Conservation (phyloP, 2,113 vertebrate genomes). For the Amblyornis subalaris region DNA sequence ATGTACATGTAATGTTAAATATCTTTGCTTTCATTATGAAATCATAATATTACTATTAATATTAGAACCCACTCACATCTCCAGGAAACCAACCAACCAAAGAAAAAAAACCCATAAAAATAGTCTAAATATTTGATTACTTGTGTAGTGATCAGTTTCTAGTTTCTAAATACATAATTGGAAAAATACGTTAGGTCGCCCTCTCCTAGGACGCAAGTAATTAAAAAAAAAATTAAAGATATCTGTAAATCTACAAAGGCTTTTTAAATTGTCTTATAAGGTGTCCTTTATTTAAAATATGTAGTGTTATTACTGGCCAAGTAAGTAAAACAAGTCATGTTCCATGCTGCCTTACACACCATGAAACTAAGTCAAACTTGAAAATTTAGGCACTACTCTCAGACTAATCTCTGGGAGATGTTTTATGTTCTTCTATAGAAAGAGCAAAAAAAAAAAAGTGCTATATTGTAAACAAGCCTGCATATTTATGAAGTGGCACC, state of each 20-base stretch:
- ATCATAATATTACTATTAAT: neutral
- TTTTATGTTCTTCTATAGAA: neutral
- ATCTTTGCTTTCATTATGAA: neutral
- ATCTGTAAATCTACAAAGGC: neutral
- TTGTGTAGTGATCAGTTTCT: neutral
- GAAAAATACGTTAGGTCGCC: neutral
- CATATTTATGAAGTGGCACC: neutral
- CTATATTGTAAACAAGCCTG: neutral
- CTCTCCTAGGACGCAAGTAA: neutral
- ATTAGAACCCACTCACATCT: neutral
- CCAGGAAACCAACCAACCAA: neutral
- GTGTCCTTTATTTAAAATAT: neutral
- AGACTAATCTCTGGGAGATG: neutral
- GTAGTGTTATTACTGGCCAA: neutral
- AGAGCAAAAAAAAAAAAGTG: neutral
- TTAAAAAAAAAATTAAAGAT: neutral
- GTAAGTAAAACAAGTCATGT: neutral
- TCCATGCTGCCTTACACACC: rapidly evolving
- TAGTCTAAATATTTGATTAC: neutral
- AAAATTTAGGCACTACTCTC: neutral
- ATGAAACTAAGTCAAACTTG: neutral
- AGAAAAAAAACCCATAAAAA: rapidly evolving
- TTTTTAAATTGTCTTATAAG: neutral
- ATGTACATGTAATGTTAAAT: neutral
- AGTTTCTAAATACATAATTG: neutral